phyloP scores from a whole-genome alignment of 1,140 invertebrate species.

The Tyrophagus putrescentiae region DNA sequence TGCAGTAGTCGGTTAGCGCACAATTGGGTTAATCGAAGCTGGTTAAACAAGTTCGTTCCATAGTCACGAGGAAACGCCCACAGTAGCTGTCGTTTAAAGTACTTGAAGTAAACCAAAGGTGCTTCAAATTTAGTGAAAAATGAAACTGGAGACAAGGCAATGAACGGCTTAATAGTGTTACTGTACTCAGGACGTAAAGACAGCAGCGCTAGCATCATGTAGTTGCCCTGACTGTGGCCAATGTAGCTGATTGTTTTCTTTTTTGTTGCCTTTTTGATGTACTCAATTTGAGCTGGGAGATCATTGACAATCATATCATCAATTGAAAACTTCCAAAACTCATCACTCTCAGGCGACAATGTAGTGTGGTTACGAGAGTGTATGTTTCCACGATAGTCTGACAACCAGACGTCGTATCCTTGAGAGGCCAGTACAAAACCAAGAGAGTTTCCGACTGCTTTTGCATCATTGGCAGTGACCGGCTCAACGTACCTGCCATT shows the following conservation, averaged over 20 bases:
- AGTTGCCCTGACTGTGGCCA: constrained; percentile 50
- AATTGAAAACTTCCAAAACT: constrained; percentile 36
- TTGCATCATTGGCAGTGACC: too few species aligned
- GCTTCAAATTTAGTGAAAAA: too few species aligned
- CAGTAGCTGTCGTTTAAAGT: too few species aligned
- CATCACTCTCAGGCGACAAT: constrained; percentile 32
- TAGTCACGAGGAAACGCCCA: too few species aligned
- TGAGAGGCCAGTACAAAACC: constrained; percentile 30
- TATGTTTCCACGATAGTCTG: constrained; percentile 32
- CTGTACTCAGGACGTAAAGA: too few species aligned
- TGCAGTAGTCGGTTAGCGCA: too few species aligned
- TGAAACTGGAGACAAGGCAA: too few species aligned
- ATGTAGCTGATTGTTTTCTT: constrained; percentile 43
- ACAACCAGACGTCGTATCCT: constrained; percentile 34
- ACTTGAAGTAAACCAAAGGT: too few species aligned
- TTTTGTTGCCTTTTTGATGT: constrained; percentile 39
- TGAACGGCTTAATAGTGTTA: too few species aligned
- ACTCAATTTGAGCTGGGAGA: constrained; percentile 38
- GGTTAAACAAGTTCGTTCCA: too few species aligned
- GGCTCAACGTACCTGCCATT: constrained; percentile 2
- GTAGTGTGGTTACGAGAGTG: constrained; percentile 27
- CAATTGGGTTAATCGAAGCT: too few species aligned
- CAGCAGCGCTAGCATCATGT: too few species aligned
- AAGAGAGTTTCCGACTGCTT: constrained; percentile 8
- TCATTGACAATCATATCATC: constrained; percentile 35